Conservation (phyloP, 2,888 invertebrate species). For the Melanargia galathea region DNA sequence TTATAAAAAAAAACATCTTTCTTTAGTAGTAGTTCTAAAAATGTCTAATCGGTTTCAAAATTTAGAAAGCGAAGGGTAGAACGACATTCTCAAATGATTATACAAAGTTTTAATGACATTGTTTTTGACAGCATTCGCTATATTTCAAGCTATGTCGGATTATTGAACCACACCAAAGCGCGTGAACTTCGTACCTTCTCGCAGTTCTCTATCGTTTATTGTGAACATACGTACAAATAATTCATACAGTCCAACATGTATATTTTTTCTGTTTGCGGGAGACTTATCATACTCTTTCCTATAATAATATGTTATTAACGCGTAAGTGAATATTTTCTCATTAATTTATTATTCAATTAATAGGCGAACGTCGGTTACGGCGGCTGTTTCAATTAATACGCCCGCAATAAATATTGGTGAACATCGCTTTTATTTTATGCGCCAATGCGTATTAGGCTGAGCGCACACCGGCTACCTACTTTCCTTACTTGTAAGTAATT, state of each 20-base stretch:
- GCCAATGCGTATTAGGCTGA: conserved; percentile 22
- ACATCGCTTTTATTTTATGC: conserved; percentile 30
- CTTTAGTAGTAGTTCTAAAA: background rate
- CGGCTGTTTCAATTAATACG: conserved; percentile 59
- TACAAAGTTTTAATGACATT: too few relatives aligned
- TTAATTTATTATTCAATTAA: conserved; percentile 54
- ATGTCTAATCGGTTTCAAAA: too few relatives aligned
- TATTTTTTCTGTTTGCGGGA: too few relatives aligned
- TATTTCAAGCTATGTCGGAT: too few relatives aligned
- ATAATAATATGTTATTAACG: background rate
- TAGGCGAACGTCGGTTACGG: conserved; percentile 41
- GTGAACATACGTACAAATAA: too few relatives aligned
- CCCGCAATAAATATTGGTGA: conserved; percentile 50
- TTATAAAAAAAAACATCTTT: background rate
- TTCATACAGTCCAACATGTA: too few relatives aligned
- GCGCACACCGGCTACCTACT: background rate
- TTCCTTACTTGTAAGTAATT: background rate
- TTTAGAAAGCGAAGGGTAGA: too few relatives aligned
- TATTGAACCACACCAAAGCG: too few relatives aligned
- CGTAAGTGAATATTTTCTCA: conserved; percentile 37
- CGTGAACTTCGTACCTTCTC: too few relatives aligned
- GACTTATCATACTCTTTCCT: background rate
- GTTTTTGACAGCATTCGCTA: too few relatives aligned
- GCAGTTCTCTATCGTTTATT: too few relatives aligned
- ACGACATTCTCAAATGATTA: too few relatives aligned